A percentile compares a stretch with the other conserved stretches of the same genome.
phyloP scores from a whole-genome alignment of 92 coral and sea anemone genomes.

The Actinostola sp. region DNA sequence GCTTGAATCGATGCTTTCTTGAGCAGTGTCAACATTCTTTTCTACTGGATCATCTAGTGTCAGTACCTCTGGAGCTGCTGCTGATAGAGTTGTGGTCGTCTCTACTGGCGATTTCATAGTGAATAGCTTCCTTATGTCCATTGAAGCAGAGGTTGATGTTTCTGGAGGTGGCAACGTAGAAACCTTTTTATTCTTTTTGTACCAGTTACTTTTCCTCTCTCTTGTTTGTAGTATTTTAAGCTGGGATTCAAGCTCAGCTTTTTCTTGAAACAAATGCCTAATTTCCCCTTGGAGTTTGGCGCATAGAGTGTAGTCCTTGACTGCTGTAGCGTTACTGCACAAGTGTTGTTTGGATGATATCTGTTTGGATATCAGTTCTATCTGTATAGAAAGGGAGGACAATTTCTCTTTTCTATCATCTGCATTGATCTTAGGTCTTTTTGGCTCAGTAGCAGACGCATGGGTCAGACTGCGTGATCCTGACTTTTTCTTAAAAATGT shows the following conservation, averaged over 20 bases:
- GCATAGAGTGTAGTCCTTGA: slow-evolving; percentile 40
- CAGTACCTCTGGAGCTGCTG: background rate
- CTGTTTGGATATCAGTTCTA: slow-evolving; percentile 47
- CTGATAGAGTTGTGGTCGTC: background rate
- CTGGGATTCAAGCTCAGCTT: slow-evolving; percentile 19
- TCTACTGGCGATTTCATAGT: background rate
- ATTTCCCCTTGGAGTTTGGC: slow-evolving; percentile 43
- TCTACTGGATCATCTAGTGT: no score
- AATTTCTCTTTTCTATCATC: slow-evolving; percentile 50
- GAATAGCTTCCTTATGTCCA: slow-evolving; percentile 1
- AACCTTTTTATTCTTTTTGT: background rate
- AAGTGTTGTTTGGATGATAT: slow-evolving; percentile 45
- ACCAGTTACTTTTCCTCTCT: slow-evolving; percentile 53
- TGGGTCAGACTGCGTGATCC: slow-evolving; percentile 41
- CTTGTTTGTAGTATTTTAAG: slow-evolving; percentile 40
- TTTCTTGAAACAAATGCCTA: slow-evolving; percentile 25
- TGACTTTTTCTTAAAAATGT: slow-evolving; percentile 44
- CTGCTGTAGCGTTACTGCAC: slow-evolving; percentile 19
- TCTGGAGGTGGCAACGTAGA: slow-evolving; percentile 9
- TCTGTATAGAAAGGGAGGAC: slow-evolving; percentile 37
- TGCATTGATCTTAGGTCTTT: slow-evolving; percentile 42
- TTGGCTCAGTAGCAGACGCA: slow-evolving; percentile 15
- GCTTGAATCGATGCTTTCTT: background rate
- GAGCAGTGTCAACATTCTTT: no score
- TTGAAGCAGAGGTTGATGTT: background rate